These are phyloP conservation scores for Eurytoma californica DNA, from an alignment of 2,888 invertebrate genomes.

Conservation along the genomic window DNA sequence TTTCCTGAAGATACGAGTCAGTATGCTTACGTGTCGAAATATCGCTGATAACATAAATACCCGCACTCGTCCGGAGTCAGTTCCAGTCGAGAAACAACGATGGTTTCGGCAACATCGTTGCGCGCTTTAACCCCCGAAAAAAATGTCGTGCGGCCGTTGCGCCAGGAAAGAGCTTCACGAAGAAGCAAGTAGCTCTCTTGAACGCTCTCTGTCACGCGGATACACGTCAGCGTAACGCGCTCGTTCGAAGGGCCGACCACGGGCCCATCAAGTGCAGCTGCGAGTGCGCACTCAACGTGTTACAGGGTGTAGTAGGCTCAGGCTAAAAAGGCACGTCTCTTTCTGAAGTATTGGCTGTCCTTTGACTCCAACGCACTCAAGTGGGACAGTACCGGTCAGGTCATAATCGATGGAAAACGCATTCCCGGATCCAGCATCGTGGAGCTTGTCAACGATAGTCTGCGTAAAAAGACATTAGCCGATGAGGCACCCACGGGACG, in stretches of 20 bases:
- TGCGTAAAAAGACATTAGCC: not conserved
- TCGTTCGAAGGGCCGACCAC: not conserved
- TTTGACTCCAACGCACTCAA: not conserved
- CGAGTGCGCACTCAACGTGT: too few species aligned
- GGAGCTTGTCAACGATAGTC: not conserved
- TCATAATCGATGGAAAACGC: not conserved
- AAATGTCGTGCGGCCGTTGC: not conserved
- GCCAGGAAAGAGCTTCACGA: not conserved
- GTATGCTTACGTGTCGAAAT: too few species aligned
- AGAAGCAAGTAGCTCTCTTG: not conserved
- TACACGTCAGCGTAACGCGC: not conserved
- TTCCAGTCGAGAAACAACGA: too few species aligned
- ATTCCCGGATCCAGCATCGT: not conserved
- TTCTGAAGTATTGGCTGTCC: not conserved
- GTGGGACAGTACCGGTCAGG: not conserved
- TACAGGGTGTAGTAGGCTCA: slow-evolving; percentile 2
- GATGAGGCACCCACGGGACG: too few species aligned
- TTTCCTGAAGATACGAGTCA: not conserved
- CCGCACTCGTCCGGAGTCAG: too few species aligned
- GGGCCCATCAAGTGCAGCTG: not conserved
- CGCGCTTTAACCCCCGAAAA: too few species aligned
- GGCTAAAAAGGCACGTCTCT: not conserved
- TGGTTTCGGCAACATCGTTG: too few species aligned
- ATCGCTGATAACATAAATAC: too few species aligned
- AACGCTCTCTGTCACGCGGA: not conserved